Conservation (phyloP, 2,113 vertebrate species). For the Osmerus eperlanus region DNA sequence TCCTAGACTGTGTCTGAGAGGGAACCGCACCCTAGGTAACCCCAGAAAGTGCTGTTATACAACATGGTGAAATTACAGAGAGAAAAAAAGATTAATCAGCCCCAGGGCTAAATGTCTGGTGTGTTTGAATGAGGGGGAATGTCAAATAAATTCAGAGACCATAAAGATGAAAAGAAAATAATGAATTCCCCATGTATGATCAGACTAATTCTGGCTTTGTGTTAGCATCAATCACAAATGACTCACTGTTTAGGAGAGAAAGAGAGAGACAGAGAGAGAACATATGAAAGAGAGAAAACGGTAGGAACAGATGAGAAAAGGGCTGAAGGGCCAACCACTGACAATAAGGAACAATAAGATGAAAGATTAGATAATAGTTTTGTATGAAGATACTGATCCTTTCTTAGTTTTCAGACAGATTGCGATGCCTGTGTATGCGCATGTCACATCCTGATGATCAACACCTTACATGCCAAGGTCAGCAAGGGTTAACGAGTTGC, state of each 20-base stretch:
- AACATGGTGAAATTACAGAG: neutral
- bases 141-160: conserved; percentile 2
- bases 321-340: neutral
- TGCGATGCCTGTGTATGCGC: neutral
- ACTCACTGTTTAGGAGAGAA: neutral
- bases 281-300: neutral
- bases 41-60: neutral
- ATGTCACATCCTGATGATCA: conserved; percentile 18
- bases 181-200: neutral
- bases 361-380: neutral
- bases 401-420: neutral
- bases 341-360: neutral
- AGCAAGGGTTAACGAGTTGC: conserved; percentile 47
- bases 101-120: conserved; percentile 7
- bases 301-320: neutral
- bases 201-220: neutral
- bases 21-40: too few relatives aligned
- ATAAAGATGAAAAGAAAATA: neutral
- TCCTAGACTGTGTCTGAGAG: too few relatives aligned
- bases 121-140: neutral
- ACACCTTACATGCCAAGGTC: conserved; percentile 33
- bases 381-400: neutral
- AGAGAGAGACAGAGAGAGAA: conserved; percentile 11
- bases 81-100: neutral
- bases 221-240: neutral